These are phyloP conservation scores for Engraulis encrasicolus DNA, from an alignment of 2,113 vertebrate species.

Conservation along the genomic window DNA sequence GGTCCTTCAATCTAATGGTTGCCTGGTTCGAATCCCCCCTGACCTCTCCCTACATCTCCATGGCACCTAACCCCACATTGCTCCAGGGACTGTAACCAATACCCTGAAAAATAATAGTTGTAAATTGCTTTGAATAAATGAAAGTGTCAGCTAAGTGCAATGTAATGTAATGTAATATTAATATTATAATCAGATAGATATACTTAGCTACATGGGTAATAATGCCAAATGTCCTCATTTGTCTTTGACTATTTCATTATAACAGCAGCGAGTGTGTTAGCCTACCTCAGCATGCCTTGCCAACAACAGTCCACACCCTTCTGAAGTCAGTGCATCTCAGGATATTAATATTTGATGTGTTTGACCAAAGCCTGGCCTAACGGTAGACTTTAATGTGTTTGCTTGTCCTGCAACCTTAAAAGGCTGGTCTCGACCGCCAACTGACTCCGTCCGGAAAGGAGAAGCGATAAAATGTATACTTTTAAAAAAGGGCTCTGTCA, in stretches of 20 bases:
- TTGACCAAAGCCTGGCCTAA: background rate
- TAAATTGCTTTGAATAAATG: no score
- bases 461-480: background rate
- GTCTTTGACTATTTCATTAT: background rate
- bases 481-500: background rate
- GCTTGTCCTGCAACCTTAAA: background rate
- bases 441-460: background rate
- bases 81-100: no score
- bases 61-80: no score
- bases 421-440: background rate
- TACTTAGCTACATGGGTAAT: background rate
- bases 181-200: no score
- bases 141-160: no score
- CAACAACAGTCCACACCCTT: background rate
- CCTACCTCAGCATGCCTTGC: background rate
- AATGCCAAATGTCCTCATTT: background rate
- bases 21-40: no score
- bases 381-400: background rate
- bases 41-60: no score
- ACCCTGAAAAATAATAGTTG: no score
- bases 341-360: background rate
- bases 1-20: no score
- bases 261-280: background rate
- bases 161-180: no score
- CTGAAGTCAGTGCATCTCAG: background rate